Conservation (phyloP, 2,113 vertebrate species). For the Gymnocephalus cernua region DNA sequence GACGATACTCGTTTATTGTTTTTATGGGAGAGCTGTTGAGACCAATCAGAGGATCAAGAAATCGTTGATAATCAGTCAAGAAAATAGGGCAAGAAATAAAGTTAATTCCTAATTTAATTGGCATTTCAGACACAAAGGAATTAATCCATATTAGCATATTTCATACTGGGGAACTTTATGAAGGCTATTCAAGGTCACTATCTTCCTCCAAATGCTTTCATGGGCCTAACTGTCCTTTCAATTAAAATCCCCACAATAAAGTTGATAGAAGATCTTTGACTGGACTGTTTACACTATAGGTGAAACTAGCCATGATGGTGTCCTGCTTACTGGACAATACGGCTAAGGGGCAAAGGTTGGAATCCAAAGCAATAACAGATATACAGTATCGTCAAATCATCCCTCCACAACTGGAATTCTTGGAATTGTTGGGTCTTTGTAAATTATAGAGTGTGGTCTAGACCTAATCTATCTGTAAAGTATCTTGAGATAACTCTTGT, state of each 20-base stretch:
- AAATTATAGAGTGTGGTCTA: too few relatives aligned
- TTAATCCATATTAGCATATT: conserved; percentile 66
- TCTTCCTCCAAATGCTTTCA: conserved; percentile 50
- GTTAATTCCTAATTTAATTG: conserved; percentile 80
- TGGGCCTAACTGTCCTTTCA: conserved; percentile 43
- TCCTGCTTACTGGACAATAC: conserved; percentile 3
- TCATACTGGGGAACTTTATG: conserved; percentile 47
- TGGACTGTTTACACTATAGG: conserved; percentile 14
- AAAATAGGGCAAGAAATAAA: conserved; percentile 55
- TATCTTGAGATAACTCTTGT: too few relatives aligned
- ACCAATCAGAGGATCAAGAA: conserved; percentile 63
- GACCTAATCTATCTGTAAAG: too few relatives aligned
- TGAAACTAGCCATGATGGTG: conserved; percentile 7
- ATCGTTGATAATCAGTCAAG: conserved; percentile 64
- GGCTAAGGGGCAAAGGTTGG: not conserved
- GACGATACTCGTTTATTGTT: conserved; percentile 67
- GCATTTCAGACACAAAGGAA: conserved; percentile 62
- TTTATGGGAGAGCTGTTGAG: conserved; percentile 50
- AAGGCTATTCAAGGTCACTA: conserved; percentile 63
- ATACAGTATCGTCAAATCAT: not conserved
- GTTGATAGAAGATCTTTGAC: conserved; percentile 33
- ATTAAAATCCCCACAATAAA: conserved; percentile 58
- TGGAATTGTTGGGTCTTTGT: too few relatives aligned
- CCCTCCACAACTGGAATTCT: too few relatives aligned
- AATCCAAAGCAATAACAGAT: conserved; percentile 16